Conservation (phyloP, 2,797 vertebrate genomes). For the Sebastes reedi region DNA sequence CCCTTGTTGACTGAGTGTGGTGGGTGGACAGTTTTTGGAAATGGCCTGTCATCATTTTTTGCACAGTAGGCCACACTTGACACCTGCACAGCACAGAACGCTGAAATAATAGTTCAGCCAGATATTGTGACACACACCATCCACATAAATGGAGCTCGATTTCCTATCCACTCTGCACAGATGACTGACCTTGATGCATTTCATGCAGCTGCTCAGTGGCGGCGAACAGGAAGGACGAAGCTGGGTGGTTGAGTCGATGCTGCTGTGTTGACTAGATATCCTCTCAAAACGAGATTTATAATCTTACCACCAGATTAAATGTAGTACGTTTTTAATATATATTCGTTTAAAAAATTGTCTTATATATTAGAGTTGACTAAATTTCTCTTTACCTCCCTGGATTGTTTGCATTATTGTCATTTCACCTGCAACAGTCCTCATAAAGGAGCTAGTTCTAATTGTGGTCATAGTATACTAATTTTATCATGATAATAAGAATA, state of each 20-base stretch:
- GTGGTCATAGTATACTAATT: not conserved
- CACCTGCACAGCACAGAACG: constrained; percentile 42
- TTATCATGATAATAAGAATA: not conserved
- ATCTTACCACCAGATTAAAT: not conserved
- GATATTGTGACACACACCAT: constrained; percentile 31
- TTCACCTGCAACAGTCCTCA: not conserved
- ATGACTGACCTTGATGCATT: constrained; percentile 39
- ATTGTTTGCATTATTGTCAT: not conserved
- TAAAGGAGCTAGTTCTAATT: not conserved
- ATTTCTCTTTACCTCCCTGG: not conserved
- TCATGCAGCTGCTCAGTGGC: constrained; percentile 21
- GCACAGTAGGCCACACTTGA: constrained; percentile 53
- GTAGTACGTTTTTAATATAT: not conserved
- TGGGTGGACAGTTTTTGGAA: constrained; percentile 59
- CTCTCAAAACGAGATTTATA: not conserved
- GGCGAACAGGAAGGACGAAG: constrained; percentile 13
- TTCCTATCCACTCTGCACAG: constrained; percentile 40
- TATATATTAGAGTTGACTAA: not conserved
- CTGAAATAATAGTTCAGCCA: constrained; percentile 36
- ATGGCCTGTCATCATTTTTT: constrained; percentile 52
- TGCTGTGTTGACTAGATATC: not conserved
- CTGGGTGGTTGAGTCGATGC: not conserved
- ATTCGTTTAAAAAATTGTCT: not conserved
- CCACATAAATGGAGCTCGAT: constrained; percentile 45
- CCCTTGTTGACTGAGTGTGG: constrained; percentile 35